Conservation (phyloP, 2,113 vertebrate genomes). For the Anhinga anhinga region DNA sequence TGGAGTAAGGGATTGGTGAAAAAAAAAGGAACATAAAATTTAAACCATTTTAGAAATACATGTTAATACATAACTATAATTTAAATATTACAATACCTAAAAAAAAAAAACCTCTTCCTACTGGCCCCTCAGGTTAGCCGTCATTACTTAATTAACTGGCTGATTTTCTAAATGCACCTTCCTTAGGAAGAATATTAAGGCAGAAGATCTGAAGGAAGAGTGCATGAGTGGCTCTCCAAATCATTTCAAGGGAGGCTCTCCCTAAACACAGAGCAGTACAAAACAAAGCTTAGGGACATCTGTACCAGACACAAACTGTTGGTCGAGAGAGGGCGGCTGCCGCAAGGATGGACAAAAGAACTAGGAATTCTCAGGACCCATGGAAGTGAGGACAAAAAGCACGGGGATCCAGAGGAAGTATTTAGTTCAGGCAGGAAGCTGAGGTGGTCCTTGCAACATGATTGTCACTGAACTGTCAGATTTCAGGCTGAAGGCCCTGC, state of each 20-base stretch:
- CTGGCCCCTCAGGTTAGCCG: neutral
- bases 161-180: neutral
- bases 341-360: neutral
- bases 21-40: neutral
- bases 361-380: rapidly evolving
- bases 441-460: neutral
- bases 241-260: neutral
- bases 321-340: neutral
- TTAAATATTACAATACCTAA: neutral
- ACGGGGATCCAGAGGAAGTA: neutral
- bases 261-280: neutral
- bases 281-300: neutral
- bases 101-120: neutral
- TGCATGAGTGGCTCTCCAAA: neutral
- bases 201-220: neutral
- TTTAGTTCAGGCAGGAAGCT: neutral
- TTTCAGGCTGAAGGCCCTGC: neutral
- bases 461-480: neutral
- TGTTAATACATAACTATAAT: neutral
- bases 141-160: neutral
- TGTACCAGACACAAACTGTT: neutral
- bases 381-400: neutral
- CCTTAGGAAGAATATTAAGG: neutral
- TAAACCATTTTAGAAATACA: neutral
- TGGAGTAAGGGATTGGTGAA: neutral